These are phyloP conservation scores for Tetrax tetrax DNA, from an alignment of 2,113 vertebrate species.

Conservation along the genomic window DNA sequence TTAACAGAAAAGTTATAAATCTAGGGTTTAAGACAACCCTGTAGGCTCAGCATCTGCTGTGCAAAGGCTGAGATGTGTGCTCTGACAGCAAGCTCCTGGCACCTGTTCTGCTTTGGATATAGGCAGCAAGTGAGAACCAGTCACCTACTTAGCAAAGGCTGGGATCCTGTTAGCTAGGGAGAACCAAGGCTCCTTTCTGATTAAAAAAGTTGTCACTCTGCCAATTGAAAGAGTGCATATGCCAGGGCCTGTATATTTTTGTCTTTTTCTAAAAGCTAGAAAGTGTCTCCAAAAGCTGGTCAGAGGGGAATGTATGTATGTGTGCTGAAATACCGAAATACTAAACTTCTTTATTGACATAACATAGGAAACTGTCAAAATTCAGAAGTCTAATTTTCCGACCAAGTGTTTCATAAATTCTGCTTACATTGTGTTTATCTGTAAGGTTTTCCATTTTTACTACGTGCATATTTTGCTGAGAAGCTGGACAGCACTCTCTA, in stretches of 20 bases:
- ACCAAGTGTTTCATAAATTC: background rate
- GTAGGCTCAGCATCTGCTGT: background rate
- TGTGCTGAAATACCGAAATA: background rate
- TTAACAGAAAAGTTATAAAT: background rate
- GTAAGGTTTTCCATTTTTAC: background rate
- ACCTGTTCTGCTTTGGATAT: background rate
- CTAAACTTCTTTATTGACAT: background rate
- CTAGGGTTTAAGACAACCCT: background rate
- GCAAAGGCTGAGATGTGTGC: background rate
- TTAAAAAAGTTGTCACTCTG: background rate
- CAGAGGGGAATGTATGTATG: background rate
- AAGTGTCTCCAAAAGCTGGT: background rate
- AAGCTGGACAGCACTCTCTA: background rate
- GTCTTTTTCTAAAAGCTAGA: background rate
- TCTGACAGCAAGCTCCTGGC: rapidly evolving
- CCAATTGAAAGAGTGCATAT: background rate
- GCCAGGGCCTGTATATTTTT: background rate
- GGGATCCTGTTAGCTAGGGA: background rate
- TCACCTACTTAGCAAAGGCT: background rate
- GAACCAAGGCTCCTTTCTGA: background rate
- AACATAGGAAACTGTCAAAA: background rate
- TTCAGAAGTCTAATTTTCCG: background rate
- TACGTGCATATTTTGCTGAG: background rate
- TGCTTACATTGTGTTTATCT: background rate
- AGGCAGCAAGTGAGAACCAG: background rate